Evolutionary conservation across 2,888 invertebrate genomes (phyloP).

Genomic region (Onthophagus sagittarius): DNA sequence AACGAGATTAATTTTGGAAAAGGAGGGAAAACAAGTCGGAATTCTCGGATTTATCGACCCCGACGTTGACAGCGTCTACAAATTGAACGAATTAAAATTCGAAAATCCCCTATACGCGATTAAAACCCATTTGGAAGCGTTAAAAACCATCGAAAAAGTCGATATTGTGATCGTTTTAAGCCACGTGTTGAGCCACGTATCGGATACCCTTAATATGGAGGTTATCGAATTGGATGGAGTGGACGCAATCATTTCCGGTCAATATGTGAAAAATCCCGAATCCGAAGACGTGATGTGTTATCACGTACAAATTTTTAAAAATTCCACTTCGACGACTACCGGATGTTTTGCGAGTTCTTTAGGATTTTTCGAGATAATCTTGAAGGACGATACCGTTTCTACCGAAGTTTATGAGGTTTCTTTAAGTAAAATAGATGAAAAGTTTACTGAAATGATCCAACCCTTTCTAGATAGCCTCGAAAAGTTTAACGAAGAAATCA

Average conservation of each 20-base stretch:
- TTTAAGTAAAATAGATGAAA: no score
- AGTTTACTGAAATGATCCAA: conserved; percentile 51
- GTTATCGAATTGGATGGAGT: no score
- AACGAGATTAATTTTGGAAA: background rate
- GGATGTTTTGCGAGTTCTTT: no score
- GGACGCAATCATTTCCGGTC: no score
- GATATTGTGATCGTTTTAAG: background rate
- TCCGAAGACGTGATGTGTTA: no score
- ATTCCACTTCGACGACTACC: no score
- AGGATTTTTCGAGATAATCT: no score
- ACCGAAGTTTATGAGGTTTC: no score
- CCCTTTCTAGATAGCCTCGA: conserved; percentile 47
- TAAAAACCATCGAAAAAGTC: background rate
- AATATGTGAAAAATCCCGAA: no score
- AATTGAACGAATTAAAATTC: background rate
- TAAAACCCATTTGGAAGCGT: background rate
- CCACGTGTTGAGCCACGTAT: background rate
- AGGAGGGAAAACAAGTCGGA: background rate
- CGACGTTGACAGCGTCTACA: background rate
- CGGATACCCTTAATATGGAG: no score
- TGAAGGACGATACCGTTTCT: no score
- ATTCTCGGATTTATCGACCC: background rate
- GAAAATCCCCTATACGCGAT: background rate
- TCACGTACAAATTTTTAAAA: no score
- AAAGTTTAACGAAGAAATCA: conserved; percentile 52